Evolutionary conservation across 2,113 vertebrate genomes (phyloP), one percentile per base, ranked within the genome.

Genomic region (Polypterus senegalus): DNA sequence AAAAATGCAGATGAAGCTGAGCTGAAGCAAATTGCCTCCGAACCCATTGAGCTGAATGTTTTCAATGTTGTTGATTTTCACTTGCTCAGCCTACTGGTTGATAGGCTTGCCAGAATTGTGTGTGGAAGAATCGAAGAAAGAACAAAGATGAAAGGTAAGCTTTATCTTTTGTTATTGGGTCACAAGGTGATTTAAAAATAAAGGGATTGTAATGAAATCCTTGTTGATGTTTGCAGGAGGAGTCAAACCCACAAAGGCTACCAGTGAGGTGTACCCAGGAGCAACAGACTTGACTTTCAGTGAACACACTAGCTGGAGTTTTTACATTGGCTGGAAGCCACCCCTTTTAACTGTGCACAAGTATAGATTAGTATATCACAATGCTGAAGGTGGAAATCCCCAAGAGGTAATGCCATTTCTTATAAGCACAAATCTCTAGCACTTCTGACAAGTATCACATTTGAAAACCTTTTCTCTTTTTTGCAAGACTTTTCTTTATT

Each of bases 1-100:
- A 97, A 97, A 77, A 97, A 97, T 0, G 94, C 93, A 0, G 92
- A 97, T 0, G 92, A 95, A 68, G 86, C 86, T 0, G 94, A 98
- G 72, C 69, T 97, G 71, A 84, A 77, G 66, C 89, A 94, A 46
- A 83, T 97, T 66, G 94, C 90, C 0, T 95, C 95, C 0, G 86
- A 83, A 58, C 94, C 93, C 0, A 74, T 90, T 69, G 92, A 97
- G 62, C 71, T 92, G 59, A 93, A 90, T 0, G 87, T 94, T 1
- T 92, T 93, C 83, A 92, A 86, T 0, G 90, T 97, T 49, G 83
- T 89, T 57, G 92, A 92, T 73, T 97, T 97, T 71, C 91, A 89
- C 0, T 81, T 92, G 79, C 90, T 98, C 64, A 66, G 81, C 78
- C 84, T 85, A 3, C 80, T 98, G 74, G 84, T 92, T 5, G 65